Evolutionary conservation across 2,888 invertebrate species (phyloP).

Genomic region (Pterostichus madidus): DNA sequence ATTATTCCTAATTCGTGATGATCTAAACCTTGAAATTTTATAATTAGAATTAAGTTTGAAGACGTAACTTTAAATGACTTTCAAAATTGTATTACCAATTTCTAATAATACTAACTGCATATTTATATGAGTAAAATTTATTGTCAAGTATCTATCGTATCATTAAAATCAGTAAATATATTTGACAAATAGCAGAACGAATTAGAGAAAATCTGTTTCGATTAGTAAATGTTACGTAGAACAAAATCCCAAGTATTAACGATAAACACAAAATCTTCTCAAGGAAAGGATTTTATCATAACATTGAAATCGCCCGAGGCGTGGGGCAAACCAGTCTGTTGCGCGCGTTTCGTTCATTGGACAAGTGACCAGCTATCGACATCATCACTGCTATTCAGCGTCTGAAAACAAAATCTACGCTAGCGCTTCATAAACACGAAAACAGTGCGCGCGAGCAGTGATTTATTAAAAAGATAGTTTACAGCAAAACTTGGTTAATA

Average conservation of each 20-base stretch:
- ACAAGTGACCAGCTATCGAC: background rate
- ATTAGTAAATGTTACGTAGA: too few relatives aligned
- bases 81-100: too few relatives aligned
- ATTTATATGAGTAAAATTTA: too few relatives aligned
- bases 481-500: background rate
- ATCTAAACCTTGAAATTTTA: slow-evolving; percentile 28
- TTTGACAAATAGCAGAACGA: too few relatives aligned
- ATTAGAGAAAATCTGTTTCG: too few relatives aligned
- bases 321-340: slow-evolving; percentile 45
- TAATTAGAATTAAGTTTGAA: background rate
- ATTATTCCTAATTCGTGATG: slow-evolving; percentile 5
- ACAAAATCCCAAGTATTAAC: slow-evolving; percentile 13
- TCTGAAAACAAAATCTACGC: background rate
- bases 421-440: slow-evolving; percentile 24
- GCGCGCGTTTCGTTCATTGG: slow-evolving; percentile 34
- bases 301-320: background rate
- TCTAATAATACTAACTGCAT: background rate
- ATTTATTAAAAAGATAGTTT: background rate
- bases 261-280: slow-evolving; percentile 4
- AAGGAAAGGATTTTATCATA: slow-evolving; percentile 35
- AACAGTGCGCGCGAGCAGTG: slow-evolving; percentile 32
- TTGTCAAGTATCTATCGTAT: too few relatives aligned
- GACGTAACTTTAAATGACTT: slow-evolving; percentile 2
- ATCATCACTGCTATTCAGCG: slow-evolving; percentile 8
- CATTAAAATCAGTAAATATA: too few relatives aligned